Conservation (phyloP, 2,797 vertebrate genomes). For the Cryptoprocta ferox region DNA sequence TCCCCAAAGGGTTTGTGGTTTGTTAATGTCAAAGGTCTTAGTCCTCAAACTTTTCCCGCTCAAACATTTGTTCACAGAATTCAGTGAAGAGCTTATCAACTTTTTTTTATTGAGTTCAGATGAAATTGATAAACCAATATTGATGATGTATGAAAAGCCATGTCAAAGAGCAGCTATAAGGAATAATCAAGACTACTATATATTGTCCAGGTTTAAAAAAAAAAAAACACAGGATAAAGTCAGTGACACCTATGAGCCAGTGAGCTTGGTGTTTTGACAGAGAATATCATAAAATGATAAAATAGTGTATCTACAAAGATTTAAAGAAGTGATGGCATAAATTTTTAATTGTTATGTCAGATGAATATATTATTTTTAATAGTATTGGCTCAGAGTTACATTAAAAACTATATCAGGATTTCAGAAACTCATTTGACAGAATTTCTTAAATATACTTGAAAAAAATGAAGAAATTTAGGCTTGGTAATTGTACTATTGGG, state of each 20-base stretch:
- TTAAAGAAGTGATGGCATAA: conserved; percentile 47
- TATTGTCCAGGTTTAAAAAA: background rate
- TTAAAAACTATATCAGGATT: conserved; percentile 54
- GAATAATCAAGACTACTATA: conserved; percentile 15
- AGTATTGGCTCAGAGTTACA: conserved; percentile 15
- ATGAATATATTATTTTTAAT: conserved; percentile 63
- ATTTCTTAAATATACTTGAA: background rate
- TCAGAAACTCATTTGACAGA: conserved; percentile 47
- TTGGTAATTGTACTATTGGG: background rate
- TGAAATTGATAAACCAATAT: conserved; percentile 34
- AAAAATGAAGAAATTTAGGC: background rate
- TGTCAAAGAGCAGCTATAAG: background rate
- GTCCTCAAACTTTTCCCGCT: background rate
- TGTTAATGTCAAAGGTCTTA: background rate
- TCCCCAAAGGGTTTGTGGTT: background rate
- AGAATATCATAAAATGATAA: conserved; percentile 62
- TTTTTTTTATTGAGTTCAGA: conserved; percentile 40
- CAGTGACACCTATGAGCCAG: conserved; percentile 40
- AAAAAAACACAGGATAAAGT: background rate
- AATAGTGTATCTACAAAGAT: conserved; percentile 52
- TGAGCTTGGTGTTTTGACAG: conserved; percentile 61
- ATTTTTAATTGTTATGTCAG: conserved; percentile 53
- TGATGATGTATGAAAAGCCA: background rate
- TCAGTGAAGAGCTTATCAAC: background rate
- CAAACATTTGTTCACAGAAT: conserved; percentile 26